phyloP scores from a whole-genome alignment of 2,113 vertebrate species.

The Ophiodon elongatus region DNA sequence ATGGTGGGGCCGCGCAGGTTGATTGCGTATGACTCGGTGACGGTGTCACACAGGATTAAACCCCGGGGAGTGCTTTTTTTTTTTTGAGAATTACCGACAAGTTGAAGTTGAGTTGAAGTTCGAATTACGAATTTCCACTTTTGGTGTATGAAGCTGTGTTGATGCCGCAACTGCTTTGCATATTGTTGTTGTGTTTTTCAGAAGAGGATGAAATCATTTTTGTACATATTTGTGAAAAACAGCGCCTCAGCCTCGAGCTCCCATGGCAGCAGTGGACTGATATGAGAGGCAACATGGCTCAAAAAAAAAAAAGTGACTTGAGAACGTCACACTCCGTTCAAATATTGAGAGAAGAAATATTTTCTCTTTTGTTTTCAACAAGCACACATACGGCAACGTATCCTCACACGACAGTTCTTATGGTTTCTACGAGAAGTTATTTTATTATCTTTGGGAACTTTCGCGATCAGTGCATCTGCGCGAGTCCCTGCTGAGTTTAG shows the following conservation, averaged over 20 bases:
- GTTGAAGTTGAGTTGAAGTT: not conserved
- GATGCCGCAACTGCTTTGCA: not conserved
- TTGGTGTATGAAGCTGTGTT: not conserved
- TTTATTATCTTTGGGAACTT: not conserved
- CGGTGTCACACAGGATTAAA: not conserved
- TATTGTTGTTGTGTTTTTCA: not conserved
- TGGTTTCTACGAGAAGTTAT: not conserved
- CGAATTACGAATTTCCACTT: not conserved
- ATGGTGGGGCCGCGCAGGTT: not conserved
- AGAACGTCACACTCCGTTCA: not conserved
- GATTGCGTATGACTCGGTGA: slow-evolving; percentile 16
- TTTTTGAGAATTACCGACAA: not conserved
- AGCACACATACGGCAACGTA: not conserved
- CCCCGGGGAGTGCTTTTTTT: not conserved
- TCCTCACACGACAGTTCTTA: not conserved
- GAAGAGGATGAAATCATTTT: not conserved
- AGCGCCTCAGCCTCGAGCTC: not conserved
- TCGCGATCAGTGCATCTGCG: too few relatives aligned
- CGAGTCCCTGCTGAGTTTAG: not conserved
- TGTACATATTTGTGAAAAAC: not conserved
- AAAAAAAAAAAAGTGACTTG: not conserved
- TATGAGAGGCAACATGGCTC: not conserved
- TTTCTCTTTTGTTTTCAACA: not conserved
- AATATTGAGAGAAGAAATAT: not conserved
- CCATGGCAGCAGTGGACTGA: not conserved